Percentiles rank a stretch among this genome's conserved stretches.
These are phyloP conservation scores for Dicrostonyx torquatus DNA, from an alignment of 2,797 vertebrate genomes.

Conservation along the genomic window DNA sequence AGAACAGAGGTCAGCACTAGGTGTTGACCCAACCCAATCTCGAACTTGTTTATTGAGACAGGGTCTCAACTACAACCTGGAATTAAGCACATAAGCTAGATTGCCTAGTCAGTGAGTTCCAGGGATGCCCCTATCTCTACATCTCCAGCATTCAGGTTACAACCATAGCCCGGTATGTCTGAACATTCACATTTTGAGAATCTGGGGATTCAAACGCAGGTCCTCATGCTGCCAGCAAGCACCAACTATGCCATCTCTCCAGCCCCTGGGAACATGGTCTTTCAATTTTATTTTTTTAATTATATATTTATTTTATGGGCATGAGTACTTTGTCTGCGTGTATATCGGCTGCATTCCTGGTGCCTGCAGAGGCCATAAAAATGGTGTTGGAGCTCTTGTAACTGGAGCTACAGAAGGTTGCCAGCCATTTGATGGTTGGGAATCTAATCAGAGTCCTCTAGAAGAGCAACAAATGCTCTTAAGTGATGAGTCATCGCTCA, in stretches of 20 bases:
- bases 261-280: background rate
- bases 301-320: background rate
- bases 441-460: background rate
- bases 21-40: background rate
- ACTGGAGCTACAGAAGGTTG: background rate
- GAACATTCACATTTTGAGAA: background rate
- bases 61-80: background rate
- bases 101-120: background rate
- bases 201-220: background rate
- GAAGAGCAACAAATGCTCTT: background rate
- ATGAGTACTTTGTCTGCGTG: background rate
- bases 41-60: background rate
- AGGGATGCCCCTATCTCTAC: background rate
- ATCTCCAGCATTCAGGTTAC: background rate
- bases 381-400: background rate
- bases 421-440: background rate
- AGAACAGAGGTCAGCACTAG: background rate
- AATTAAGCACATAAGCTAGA: background rate
- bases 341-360: background rate
- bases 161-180: background rate
- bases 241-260: background rate
- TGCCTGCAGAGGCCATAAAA: background rate
- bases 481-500: background rate
- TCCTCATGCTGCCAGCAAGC: background rate
- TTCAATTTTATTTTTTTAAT: background rate